Evolutionary conservation across 2,888 invertebrate genomes (phyloP), one percentile per base, ranked within the genome.

Genomic region (Podabrus alpinus): DNA sequence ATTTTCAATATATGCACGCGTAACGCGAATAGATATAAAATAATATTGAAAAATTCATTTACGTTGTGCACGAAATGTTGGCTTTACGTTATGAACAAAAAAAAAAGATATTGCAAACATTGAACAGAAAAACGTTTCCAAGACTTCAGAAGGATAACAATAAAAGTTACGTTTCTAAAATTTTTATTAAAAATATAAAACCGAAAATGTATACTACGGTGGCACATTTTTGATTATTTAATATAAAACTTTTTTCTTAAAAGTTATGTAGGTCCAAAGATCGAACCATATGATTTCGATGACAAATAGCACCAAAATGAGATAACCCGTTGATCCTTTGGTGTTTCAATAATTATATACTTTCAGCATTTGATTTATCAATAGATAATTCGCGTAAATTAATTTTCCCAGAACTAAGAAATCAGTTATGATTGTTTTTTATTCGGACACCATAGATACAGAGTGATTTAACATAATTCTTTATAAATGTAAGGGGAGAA

Each of bases 251-350:
- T 17, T 17, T 61, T 61, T 61, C 17, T 61, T 61, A 11, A 17
- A 15, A 61, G 17, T 15, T 17, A 21, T 19, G 13, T 19, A 68
- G 59, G 73, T 73, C 64, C 64, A 73, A 69, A 73, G 73, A 69
- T 69, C 69, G 60, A 69, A 16, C 45, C 59, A 69, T 69, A 64
- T 24, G 66, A 24, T 59, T 66, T 74, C 73, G 78, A 72, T 80
- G 81, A 81, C 82, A 82, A 81, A 81, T 78, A 75, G 78, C 78
- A 78, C 79, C 15, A 17, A 64, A 59, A 45, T 29, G 15, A 73
- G 83, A 83, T 83, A 83, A 83, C 83, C 82, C 79, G 21, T 77
- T 62, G 24, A 81, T 82, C 83, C 81, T 77, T 75, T 79, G 74
- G 80, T 81, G 78, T 81, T 81, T 83, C 82, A 83, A 83, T 29